Conservation (phyloP, 2,797 vertebrate genomes). For the Halcyon badia region DNA sequence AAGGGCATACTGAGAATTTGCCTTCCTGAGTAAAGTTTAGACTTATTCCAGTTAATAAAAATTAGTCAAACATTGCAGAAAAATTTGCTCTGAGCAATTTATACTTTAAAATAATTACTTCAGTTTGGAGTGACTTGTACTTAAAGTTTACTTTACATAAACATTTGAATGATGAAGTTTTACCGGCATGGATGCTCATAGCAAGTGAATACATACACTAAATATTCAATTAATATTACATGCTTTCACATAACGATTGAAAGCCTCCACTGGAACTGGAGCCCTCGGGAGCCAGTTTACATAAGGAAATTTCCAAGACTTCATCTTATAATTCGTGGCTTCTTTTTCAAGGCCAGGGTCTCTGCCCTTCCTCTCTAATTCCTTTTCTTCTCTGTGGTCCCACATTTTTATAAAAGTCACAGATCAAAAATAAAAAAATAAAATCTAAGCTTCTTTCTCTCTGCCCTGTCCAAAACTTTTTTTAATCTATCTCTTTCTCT, state of each 20-base stretch:
- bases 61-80: background rate
- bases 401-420: background rate
- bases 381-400: background rate
- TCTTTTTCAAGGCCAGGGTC: background rate
- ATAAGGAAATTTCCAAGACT: background rate
- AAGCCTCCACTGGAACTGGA: background rate
- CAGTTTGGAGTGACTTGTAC: background rate
- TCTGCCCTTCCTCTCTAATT: background rate
- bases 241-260: background rate
- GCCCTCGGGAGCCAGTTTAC: background rate
- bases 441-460: background rate
- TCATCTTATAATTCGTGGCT: background rate
- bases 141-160: background rate
- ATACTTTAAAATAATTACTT: background rate
- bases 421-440: background rate
- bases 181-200: background rate
- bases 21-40: background rate
- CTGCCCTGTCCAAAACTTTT: background rate
- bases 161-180: background rate
- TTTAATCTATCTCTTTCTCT: background rate
- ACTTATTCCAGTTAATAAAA: background rate
- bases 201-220: background rate
- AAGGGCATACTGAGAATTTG: background rate
- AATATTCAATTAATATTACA: background rate
- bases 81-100: background rate